Conservation (phyloP, 2,113 vertebrate genomes). For the Caranx melampygus region DNA sequence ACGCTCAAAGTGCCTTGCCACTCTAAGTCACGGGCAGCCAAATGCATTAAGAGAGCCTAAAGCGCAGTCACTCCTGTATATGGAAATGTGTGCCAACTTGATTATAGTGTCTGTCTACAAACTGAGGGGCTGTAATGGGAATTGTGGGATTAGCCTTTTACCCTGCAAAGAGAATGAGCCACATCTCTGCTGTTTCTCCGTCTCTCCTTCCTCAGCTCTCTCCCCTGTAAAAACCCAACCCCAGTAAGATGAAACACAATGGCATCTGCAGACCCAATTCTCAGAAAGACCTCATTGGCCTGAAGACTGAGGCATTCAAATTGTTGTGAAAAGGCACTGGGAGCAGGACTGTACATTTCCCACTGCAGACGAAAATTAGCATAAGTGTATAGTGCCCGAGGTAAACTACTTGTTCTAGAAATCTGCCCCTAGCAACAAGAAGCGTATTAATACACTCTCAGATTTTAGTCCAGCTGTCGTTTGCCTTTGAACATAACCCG, state of each 20-base stretch:
- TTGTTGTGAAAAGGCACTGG: slow-evolving; percentile 60
- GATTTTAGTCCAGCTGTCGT: slow-evolving; percentile 54
- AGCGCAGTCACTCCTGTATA: slow-evolving; percentile 11
- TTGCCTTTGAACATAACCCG: slow-evolving; percentile 44
- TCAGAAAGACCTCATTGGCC: slow-evolving; percentile 44
- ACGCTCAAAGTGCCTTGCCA: slow-evolving; percentile 12
- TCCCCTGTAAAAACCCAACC: slow-evolving; percentile 34
- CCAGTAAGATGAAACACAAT: slow-evolving; percentile 28
- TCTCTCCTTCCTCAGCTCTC: neutral
- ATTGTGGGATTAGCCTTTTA: slow-evolving; percentile 67
- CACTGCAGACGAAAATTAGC: slow-evolving; percentile 64
- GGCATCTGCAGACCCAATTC: slow-evolving; percentile 37
- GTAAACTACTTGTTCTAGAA: slow-evolving; percentile 71
- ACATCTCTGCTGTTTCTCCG: slow-evolving; percentile 29
- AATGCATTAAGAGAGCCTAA: slow-evolving; percentile 23
- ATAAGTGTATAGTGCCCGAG: slow-evolving; percentile 72
- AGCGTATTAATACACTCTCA: slow-evolving; percentile 61
- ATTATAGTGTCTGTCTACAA: slow-evolving; percentile 54
- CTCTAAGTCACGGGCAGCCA: slow-evolving; percentile 34
- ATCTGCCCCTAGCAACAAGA: slow-evolving; percentile 57
- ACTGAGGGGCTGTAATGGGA: slow-evolving; percentile 44
- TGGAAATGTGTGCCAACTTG: slow-evolving; percentile 57
- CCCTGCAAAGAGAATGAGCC: slow-evolving; percentile 46
- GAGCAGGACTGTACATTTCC: slow-evolving; percentile 60
- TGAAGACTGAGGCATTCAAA: slow-evolving; percentile 51